Evolutionary conservation across 2,113 vertebrate genomes (phyloP).

Genomic region (Odontophorus gujanensis): DNA sequence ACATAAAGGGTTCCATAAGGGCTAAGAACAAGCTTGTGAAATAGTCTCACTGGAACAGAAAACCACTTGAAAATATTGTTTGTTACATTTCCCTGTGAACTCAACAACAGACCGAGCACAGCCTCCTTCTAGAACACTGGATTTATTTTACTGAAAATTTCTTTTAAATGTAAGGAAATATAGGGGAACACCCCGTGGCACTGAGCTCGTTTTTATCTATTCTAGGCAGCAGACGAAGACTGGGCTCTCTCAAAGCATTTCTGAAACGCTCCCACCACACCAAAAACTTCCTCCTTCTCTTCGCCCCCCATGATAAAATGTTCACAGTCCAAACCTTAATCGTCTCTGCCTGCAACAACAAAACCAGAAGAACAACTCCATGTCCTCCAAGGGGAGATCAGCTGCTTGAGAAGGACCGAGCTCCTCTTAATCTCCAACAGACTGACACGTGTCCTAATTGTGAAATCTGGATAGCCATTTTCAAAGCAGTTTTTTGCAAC

Average conservation of each 20-base stretch:
- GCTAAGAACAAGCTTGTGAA: conserved; percentile 52
- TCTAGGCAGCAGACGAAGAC: not conserved
- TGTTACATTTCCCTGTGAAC: conserved; percentile 25
- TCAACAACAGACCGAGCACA: not conserved
- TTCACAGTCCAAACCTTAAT: not conserved
- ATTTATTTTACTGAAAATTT: not conserved
- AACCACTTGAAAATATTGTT: conserved; percentile 62
- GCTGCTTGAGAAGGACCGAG: not conserved
- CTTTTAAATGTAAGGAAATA: not conserved
- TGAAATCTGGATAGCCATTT: not conserved
- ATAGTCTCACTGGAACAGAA: conserved; percentile 45
- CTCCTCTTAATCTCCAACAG: not conserved
- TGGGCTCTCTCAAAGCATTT: not conserved
- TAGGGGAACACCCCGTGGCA: not conserved
- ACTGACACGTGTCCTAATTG: conserved; percentile 50
- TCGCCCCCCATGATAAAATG: not conserved
- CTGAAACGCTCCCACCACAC: not conserved
- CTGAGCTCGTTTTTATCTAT: not conserved
- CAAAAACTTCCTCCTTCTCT: not conserved
- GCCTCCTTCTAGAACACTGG: not conserved
- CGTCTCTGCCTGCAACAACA: not conserved
- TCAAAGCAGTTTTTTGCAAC: not conserved
- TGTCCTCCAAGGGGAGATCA: conserved; percentile 3
- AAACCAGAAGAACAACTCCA: not conserved
- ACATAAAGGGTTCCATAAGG: conserved; percentile 63